phyloP scores from a whole-genome alignment of 2,113 vertebrate species.

The Ptilorrhoa leucosticta region DNA sequence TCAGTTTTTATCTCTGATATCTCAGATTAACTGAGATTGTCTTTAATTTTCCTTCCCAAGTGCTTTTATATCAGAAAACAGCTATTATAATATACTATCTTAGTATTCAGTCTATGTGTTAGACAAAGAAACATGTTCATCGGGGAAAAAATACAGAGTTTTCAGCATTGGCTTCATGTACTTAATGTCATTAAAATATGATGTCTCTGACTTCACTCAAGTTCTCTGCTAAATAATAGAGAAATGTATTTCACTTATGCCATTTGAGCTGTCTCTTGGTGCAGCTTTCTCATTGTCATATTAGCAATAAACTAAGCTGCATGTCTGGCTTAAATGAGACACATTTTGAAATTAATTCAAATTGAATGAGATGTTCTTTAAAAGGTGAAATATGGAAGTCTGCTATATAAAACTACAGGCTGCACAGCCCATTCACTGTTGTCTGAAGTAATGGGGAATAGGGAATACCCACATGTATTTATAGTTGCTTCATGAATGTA shows the following conservation, averaged over 20 bases:
- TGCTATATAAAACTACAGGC: background rate
- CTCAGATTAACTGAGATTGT: background rate
- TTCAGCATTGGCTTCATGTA: background rate
- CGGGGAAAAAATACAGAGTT: accelerated
- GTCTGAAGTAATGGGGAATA: background rate
- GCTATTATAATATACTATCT: background rate
- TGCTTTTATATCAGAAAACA: background rate
- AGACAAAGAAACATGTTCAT: background rate
- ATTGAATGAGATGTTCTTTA: background rate
- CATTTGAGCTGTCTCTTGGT: background rate
- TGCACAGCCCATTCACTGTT: background rate
- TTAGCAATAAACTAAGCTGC: background rate
- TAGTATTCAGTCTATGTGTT: background rate
- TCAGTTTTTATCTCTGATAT: background rate
- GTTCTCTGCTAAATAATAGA: background rate
- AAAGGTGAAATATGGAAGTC: background rate
- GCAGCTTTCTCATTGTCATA: background rate
- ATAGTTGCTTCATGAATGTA: background rate
- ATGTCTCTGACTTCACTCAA: background rate
- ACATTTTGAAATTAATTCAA: background rate
- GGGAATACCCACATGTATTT: background rate
- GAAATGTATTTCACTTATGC: background rate
- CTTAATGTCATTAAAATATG: background rate
- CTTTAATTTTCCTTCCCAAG: background rate
- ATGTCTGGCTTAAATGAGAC: background rate